A percentile compares a stretch with the other conserved stretches of the same genome.
Evolutionary conservation across 2,888 invertebrate species (phyloP).

Genomic region (Torymus tubicola): DNA sequence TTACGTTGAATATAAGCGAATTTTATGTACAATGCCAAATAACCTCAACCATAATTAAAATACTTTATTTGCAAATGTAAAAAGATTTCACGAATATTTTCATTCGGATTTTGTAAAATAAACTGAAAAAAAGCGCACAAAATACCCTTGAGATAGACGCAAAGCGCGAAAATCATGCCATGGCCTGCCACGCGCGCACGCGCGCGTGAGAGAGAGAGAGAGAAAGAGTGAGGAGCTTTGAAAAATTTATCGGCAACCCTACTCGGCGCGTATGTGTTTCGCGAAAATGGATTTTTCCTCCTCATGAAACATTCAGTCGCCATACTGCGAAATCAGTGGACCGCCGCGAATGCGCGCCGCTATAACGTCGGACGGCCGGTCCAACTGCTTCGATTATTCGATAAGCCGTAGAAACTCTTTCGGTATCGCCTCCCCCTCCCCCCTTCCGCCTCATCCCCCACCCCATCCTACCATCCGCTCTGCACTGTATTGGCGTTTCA

Average conservation of each 20-base stretch:
- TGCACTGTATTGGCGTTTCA: conserved; percentile 32
- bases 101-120: too few species aligned
- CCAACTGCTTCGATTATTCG: conserved; percentile 53
- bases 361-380: not conserved
- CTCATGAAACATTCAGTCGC: conserved; percentile 62
- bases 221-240: conserved; percentile 39
- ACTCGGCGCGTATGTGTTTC: conserved; percentile 32
- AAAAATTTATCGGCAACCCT: conserved; percentile 57
- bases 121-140: too few species aligned
- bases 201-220: too few species aligned
- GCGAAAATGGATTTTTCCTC: conserved; percentile 61
- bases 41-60: too few species aligned
- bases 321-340: conserved; percentile 52
- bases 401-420: conserved; percentile 50
- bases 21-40: too few species aligned
- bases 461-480: not conserved
- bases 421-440: not conserved
- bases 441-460: too few species aligned
- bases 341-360: conserved; percentile 33
- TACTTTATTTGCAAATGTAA: too few species aligned
- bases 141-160: too few species aligned
- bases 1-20: too few species aligned
- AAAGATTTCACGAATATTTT: too few species aligned
- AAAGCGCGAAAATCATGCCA: too few species aligned
- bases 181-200: not conserved